Base-by-base conservation (phyloP, 2,113 vertebrate species). In the Nothoprocta perdicaria region DNA sequence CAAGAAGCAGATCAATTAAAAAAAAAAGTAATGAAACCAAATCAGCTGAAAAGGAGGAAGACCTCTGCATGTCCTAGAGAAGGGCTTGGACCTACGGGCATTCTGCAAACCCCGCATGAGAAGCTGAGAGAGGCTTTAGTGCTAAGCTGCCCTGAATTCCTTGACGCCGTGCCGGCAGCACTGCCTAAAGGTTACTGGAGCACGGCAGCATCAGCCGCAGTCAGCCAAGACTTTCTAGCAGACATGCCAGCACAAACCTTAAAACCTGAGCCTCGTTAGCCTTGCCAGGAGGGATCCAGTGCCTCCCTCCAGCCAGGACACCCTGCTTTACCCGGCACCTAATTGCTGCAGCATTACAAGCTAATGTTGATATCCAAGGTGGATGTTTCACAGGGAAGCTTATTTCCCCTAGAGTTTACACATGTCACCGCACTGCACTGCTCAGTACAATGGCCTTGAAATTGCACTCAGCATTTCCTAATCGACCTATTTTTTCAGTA, bases 381-480 rank as follows among this genome's bases (percentile, higher is more conserved):
- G 46, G 53, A 62, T 24, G 35, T 61, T 78, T 57, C 71, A 48
- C 27, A 83, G 86, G 1, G 1, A 69, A 86, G 66, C 40, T 15
- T 6, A 75, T 88, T 95, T 94, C 76, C 77, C 52, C 77, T n/a
- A 0, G 2, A 29, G 65, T 24, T 74, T 35, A 22, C 50, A 85
- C 22, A 82, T 92, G 81, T 75, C 79, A 87, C 52, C 86, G 57
- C 86, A 52, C 26, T 68, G 38, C 33, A 19, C 81, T 12, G 4
- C 17, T 63, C 75, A 53, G 19, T 85, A 91, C 84, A 95, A 95
- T 4, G 80, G 52, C 61, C 76, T 71, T 77, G 63, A 67, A 86
- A 90, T 82, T 6, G 17, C 61, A 43, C 52, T 85, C 31, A 10
- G 8, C 8, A 2, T 95, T 95, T 89, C 94, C 84, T 71, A 85